Evolutionary conservation across 2,113 vertebrate species (phyloP).

Genomic region (Cottus gobio): DNA sequence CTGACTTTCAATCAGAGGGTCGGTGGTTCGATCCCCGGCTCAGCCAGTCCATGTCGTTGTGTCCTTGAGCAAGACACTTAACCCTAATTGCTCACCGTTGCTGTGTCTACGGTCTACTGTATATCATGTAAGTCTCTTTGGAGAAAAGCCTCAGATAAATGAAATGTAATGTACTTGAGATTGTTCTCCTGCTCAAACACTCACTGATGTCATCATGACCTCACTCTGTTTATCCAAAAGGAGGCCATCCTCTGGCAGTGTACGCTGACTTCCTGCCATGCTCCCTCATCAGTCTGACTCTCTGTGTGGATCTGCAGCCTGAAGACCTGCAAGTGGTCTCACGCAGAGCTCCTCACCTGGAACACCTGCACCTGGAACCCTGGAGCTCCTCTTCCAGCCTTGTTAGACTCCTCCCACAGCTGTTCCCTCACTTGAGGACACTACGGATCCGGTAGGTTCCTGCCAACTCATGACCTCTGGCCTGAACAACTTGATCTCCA

Average conservation of each 20-base stretch:
- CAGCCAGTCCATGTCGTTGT: too few species aligned
- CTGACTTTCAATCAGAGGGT: too few species aligned
- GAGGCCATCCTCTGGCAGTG: constrained; percentile 59
- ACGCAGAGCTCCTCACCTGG: constrained; percentile 26
- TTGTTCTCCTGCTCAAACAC: too few species aligned
- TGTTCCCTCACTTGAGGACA: constrained; percentile 60
- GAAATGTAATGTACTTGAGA: too few species aligned
- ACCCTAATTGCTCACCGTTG: too few species aligned
- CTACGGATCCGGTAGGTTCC: constrained; percentile 57
- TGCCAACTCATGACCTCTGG: background rate
- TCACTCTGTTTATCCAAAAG: constrained; percentile 16
- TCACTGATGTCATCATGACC: background rate
- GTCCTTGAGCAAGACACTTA: too few species aligned
- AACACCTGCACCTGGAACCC: constrained; percentile 69
- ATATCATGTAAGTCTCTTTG: too few species aligned
- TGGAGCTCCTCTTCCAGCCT: constrained; percentile 59
- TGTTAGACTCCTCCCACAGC: constrained; percentile 53
- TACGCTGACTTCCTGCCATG: constrained; percentile 53
- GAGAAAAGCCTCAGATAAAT: too few species aligned
- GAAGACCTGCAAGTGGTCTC: constrained; percentile 55
- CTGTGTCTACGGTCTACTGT: too few species aligned
- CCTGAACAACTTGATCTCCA: background rate
- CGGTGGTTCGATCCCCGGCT: too few species aligned
- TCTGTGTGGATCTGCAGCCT: constrained; percentile 61
- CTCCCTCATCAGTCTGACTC: constrained; percentile 58